phyloP scores from a whole-genome alignment of 2,113 vertebrate species.

The Bothrops jararaca region DNA sequence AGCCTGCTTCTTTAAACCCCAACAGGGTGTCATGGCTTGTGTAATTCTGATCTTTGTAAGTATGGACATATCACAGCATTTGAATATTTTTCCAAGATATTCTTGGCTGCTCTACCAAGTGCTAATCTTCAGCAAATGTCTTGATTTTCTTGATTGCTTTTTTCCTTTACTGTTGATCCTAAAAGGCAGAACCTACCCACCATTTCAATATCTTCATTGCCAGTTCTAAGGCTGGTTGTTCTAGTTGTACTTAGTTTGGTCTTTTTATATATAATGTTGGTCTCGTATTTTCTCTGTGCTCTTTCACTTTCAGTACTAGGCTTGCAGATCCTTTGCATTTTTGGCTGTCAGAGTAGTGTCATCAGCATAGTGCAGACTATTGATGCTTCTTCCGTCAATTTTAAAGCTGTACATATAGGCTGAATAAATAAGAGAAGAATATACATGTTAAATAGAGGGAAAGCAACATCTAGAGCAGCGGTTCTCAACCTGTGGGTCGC shows the following conservation, averaged over 20 bases:
- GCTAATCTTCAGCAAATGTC: background rate
- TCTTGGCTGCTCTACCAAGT: background rate
- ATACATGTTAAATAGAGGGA: background rate
- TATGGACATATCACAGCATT: background rate
- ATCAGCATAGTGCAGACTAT: background rate
- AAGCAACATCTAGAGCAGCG: too few species aligned
- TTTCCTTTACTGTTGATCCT: background rate
- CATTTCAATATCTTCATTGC: background rate
- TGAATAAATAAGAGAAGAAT: background rate
- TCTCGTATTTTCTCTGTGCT: background rate
- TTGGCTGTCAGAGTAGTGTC: background rate
- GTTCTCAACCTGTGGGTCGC: too few species aligned
- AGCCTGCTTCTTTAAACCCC: background rate
- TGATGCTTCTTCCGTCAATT: background rate
- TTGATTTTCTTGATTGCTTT: background rate
- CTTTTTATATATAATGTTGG: background rate
- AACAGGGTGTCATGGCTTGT: background rate
- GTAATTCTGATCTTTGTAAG: background rate
- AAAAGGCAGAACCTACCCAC: background rate
- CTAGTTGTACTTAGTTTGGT: background rate
- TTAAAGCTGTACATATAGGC: background rate
- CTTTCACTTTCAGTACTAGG: background rate
- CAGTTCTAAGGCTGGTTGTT: background rate
- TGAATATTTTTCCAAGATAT: background rate
- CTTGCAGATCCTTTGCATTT: background rate